Percentiles rank a stretch among this genome's conserved stretches.
These are phyloP conservation scores for Cryptotis parvus DNA, from an alignment of 2,113 vertebrate genomes.

Conservation along the genomic window DNA sequence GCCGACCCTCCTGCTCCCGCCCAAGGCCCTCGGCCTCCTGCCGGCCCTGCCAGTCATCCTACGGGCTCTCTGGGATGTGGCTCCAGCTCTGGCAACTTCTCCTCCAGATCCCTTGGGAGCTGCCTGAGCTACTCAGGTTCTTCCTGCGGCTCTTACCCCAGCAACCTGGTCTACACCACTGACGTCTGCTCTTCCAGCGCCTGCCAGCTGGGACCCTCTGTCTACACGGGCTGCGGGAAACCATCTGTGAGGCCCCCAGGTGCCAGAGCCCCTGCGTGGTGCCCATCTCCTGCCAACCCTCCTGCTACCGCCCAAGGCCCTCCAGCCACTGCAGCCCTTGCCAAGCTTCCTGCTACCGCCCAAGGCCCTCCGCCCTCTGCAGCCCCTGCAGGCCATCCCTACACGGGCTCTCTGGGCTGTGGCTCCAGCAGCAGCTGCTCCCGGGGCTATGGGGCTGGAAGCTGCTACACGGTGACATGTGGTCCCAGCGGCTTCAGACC, in stretches of 20 bases:
- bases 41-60: background rate
- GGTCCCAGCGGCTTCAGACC: background rate
- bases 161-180: background rate
- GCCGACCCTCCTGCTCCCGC: background rate
- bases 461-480: background rate
- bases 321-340: no score
- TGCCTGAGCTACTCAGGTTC: no score
- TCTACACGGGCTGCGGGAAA: background rate
- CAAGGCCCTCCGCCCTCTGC: rapidly evolving
- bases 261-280: background rate
- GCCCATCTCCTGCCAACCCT: background rate
- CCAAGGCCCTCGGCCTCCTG: background rate
- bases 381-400: background rate
- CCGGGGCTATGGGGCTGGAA: background rate
- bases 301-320: background rate
- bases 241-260: background rate
- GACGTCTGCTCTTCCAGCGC: background rate
- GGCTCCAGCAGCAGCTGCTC: background rate
- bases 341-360: background rate
- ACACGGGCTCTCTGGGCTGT: background rate
- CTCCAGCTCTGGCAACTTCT: no score
- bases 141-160: no score
- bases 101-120: no score
- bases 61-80: no score
- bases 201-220: background rate